Evolutionary conservation across 2,113 vertebrate species (phyloP).

Genomic region (Microcebus tavaratra): DNA sequence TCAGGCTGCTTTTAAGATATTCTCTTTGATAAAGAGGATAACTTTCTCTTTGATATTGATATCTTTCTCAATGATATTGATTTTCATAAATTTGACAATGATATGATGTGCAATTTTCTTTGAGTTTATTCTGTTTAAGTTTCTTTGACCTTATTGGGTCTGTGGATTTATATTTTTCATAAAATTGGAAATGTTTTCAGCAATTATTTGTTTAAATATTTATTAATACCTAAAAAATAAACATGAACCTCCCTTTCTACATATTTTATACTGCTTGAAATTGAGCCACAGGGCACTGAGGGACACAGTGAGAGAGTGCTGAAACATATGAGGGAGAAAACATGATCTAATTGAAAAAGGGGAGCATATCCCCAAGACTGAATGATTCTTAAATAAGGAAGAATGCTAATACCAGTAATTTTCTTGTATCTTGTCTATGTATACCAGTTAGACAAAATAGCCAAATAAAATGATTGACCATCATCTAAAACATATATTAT

Average conservation of each 20-base stretch:
- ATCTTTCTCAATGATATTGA: neutral
- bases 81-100: neutral
- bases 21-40: neutral
- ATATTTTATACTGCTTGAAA: neutral
- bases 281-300: neutral
- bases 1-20: neutral
- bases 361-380: neutral
- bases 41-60: too few species aligned
- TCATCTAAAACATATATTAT: neutral
- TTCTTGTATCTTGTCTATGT: neutral
- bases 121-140: neutral
- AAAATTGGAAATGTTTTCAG: neutral
- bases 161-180: neutral
- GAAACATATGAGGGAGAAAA: neutral
- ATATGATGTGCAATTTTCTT: neutral
- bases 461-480: neutral
- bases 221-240: neutral
- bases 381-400: neutral
- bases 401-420: neutral
- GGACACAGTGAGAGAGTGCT: neutral
- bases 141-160: neutral
- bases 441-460: neutral
- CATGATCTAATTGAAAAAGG: neutral
- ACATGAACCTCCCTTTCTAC: neutral
- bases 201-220: conserved; percentile 3